A percentile compares a stretch with the other conserved stretches of the same genome.
Conservation (phyloP, 2,113 vertebrate species). For the Solea solea region DNA sequence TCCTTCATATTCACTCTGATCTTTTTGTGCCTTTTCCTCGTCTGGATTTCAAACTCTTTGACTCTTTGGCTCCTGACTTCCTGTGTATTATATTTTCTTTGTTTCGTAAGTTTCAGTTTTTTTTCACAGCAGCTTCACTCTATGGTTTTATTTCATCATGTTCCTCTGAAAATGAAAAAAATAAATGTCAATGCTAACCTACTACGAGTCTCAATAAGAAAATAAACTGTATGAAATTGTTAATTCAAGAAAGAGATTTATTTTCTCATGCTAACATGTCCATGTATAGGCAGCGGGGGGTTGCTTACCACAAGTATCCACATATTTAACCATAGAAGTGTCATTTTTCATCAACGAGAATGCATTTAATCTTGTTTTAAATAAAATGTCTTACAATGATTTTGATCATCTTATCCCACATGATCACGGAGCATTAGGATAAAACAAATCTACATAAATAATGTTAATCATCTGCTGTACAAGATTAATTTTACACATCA, state of each 20-base stretch:
- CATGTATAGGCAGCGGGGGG: no score
- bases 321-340: not conserved
- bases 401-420: not conserved
- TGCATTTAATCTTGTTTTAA: not conserved
- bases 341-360: no score
- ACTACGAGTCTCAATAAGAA: not conserved
- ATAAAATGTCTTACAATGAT: conserved; percentile 1
- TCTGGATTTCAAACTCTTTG: not conserved
- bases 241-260: no score
- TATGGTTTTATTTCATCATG: no score
- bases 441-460: conserved; percentile 4
- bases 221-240: not conserved
- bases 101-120: not conserved
- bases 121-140: not conserved
- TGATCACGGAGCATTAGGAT: not conserved
- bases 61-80: not conserved
- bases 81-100: not conserved
- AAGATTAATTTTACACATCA: conserved; percentile 23
- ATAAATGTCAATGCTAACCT: not conserved
- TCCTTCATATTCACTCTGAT: conserved; percentile 23
- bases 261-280: no score
- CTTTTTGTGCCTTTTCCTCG: conserved; percentile 1
- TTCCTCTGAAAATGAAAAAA: not conserved
- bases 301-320: no score
- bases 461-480: conserved; percentile 1